Conservation (phyloP, 1,140 invertebrate species). For the Metopolophium dirhodum region DNA sequence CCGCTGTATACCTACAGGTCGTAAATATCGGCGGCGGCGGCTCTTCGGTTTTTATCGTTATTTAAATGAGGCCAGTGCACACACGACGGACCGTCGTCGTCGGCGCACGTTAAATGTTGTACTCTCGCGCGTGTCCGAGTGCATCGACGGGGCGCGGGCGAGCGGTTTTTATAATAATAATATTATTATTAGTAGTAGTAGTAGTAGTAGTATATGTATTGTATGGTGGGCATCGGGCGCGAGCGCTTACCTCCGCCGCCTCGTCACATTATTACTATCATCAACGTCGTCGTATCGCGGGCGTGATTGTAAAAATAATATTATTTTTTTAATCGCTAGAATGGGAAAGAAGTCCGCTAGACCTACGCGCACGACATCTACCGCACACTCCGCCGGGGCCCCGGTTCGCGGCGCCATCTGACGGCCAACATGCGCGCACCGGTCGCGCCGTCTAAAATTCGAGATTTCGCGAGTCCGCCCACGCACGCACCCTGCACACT, state of each 20-base stretch:
- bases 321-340: background rate
- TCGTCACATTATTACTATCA: background rate
- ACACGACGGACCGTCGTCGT: background rate
- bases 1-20: background rate
- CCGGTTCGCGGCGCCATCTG: background rate
- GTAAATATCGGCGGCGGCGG: constrained; percentile 17
- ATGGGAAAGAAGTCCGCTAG: background rate
- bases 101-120: background rate
- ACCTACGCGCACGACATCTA: constrained; percentile 7
- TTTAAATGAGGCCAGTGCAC: constrained; percentile 38
- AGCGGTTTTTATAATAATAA: background rate
- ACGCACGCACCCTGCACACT: background rate
- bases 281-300: background rate
- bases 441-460: background rate
- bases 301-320: background rate
- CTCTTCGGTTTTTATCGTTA: constrained; percentile 23
- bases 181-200: too few relatives aligned
- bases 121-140: background rate
- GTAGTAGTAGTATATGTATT: too few relatives aligned
- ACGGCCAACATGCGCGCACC: background rate
- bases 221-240: background rate
- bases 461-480: background rate
- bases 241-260: background rate
- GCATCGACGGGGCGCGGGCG: too few relatives aligned
- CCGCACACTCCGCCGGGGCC: too few relatives aligned